Conservation (phyloP, 1,140 invertebrate species). For the Ylistrum balloti region DNA sequence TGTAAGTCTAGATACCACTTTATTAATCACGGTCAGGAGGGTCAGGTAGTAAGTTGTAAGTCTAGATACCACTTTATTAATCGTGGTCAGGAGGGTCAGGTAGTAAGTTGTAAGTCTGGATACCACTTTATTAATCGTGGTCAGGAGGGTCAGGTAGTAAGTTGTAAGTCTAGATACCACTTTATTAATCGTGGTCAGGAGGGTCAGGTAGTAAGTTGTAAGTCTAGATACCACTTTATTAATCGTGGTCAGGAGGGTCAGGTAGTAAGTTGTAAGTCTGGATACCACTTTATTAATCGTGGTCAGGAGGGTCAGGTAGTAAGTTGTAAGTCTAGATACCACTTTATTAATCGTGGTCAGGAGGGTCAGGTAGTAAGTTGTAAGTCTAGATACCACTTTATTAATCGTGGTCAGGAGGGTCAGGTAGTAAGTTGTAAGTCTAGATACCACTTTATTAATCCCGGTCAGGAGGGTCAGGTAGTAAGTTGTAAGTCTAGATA, state of each 20-base stretch:
- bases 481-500: no score
- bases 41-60: not conserved
- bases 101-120: not conserved
- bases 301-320: not conserved
- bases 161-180: not conserved
- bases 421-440: not conserved
- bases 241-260: not conserved
- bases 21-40: not conserved
- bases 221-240: not conserved
- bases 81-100: not conserved
- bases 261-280: not conserved
- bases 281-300: not conserved
- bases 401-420: not conserved
- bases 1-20: not conserved
- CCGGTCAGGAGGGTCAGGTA: constrained; percentile 48
- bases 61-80: not conserved
- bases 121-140: not conserved
- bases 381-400: not conserved
- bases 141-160: not conserved
- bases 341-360: not conserved
- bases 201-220: not conserved
- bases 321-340: not conserved
- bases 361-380: not conserved
- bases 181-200: not conserved
- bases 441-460: constrained; percentile 42